Evolutionary conservation across 2,888 invertebrate genomes (phyloP).

Genomic region (Ophion ventricosus): DNA sequence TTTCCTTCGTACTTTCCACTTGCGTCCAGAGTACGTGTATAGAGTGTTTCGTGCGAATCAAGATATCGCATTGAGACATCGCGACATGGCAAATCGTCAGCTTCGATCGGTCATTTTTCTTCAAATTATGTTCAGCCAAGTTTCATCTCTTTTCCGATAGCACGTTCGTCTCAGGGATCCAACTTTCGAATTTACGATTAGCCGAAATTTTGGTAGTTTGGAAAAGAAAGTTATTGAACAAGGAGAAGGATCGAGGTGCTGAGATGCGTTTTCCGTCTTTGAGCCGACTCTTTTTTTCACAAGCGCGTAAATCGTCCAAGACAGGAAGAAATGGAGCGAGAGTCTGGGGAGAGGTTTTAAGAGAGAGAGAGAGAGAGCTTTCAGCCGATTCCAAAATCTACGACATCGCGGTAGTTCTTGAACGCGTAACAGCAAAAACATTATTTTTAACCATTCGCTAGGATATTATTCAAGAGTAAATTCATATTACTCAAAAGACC

Average conservation of each 20-base stretch:
- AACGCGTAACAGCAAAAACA: background rate
- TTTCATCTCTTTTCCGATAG: background rate
- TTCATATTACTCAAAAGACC: too few species aligned
- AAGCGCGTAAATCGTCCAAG: conserved; percentile 42
- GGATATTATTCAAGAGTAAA: background rate
- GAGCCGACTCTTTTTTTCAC: background rate
- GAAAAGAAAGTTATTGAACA: too few species aligned
- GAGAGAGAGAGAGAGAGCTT: too few species aligned
- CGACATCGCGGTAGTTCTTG: background rate
- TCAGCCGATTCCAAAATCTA: background rate
- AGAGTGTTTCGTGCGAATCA: background rate
- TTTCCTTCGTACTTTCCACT: background rate
- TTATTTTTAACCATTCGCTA: background rate
- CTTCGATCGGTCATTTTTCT: too few species aligned
- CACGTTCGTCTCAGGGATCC: background rate
- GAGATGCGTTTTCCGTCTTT: background rate
- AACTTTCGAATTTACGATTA: too few species aligned
- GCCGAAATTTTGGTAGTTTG: too few species aligned
- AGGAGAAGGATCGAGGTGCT: too few species aligned
- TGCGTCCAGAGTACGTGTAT: background rate
- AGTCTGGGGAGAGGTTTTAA: conserved; percentile 26
- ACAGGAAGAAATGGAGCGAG: conserved; percentile 60
- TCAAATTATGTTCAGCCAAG: background rate
- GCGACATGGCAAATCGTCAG: too few species aligned
- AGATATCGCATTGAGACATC: background rate